Conservation (phyloP, 2,113 vertebrate species). For the Sterrhoptilus dennistouni region DNA sequence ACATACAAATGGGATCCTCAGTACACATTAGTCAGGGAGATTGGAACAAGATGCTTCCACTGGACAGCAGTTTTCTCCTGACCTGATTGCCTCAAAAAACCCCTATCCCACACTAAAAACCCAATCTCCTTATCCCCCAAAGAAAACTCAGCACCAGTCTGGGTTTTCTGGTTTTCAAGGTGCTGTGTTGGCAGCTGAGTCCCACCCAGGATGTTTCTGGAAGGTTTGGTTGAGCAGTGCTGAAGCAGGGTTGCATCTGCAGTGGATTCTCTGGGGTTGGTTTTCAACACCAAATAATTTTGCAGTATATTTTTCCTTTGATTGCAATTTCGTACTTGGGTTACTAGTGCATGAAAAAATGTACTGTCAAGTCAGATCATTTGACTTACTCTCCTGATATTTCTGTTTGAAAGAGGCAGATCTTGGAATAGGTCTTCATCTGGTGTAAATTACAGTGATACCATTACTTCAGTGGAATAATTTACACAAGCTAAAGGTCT, state of each 20-base stretch:
- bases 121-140: fast-evolving
- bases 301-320: background rate
- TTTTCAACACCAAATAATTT: background rate
- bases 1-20: background rate
- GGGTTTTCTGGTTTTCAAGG: background rate
- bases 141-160: background rate
- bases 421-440: background rate
- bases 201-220: background rate
- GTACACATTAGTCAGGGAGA: background rate
- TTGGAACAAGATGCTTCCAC: background rate
- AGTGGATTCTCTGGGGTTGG: background rate
- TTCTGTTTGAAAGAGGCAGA: background rate
- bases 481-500: background rate
- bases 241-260: background rate
- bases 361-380: background rate
- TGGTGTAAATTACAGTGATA: background rate
- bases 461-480: slow-evolving; percentile 22
- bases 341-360: background rate
- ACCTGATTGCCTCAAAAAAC: background rate
- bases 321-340: background rate
- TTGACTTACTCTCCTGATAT: background rate
- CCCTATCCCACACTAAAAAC: background rate
- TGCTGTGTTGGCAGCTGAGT: background rate
- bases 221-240: background rate
- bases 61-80: background rate